A percentile compares a stretch with the other conserved stretches of the same genome.
These are phyloP conservation scores for Poecile montanus DNA, from an alignment of 2,797 vertebrate species.

Conservation along the genomic window DNA sequence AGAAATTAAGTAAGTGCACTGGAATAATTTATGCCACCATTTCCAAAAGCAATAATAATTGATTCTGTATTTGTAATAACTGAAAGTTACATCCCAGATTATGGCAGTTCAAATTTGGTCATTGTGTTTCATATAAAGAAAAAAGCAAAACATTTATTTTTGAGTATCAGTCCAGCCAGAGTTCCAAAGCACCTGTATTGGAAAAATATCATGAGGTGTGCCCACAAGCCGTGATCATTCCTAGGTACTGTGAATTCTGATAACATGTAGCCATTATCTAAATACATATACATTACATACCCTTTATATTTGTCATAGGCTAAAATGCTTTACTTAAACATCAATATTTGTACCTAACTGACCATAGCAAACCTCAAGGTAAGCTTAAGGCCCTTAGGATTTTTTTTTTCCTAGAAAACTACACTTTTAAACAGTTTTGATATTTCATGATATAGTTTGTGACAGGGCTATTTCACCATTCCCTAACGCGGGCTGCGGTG, in stretches of 20 bases:
- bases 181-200: not conserved
- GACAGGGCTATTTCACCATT: conserved; percentile 57
- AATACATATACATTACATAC: not conserved
- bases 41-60: not conserved
- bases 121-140: not conserved
- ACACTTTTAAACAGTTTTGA: conserved; percentile 28
- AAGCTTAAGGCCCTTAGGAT: not conserved
- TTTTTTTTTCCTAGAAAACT: not conserved
- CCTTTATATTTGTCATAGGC: not conserved
- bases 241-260: not conserved
- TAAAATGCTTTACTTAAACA: not conserved
- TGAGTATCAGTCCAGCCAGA: not conserved
- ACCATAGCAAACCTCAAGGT: not conserved
- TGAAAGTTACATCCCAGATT: not conserved
- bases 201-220: not conserved
- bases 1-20: not conserved
- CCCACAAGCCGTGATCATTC: not conserved
- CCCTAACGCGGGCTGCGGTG: conserved; percentile 36
- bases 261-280: not conserved
- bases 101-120: not conserved
- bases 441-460: conserved; percentile 46
- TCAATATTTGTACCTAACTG: not conserved
- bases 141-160: not conserved
- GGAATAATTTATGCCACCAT: not conserved
- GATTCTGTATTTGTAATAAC: not conserved